Base-by-base conservation (phyloP, 2,797 vertebrate genomes). In the Oophaga sylvatica region DNA sequence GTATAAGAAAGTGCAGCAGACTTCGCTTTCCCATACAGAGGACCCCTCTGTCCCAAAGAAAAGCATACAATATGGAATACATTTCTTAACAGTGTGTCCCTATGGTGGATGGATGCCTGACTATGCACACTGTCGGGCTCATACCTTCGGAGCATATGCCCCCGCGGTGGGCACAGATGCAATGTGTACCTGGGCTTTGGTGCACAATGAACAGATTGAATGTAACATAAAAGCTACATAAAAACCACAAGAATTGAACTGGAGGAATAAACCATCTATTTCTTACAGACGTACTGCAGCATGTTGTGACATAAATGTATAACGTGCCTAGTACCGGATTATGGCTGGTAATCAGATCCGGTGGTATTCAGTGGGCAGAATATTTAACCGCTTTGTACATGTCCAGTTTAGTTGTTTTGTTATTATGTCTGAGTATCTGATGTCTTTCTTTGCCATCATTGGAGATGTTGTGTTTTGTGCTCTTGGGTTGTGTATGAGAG, bases 291-390 rank as follows among this genome's bases (percentile, higher is more conserved):
- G 13, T 81, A 80, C 53, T 82, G 57, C 29, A 87, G 86, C 80
- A 56, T 67, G 80, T 75, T 57, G 19, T 35, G n/a, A 62, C 82
- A 84, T 45, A 76, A 62, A 75, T 29, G 65, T 62, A 75, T 62
- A 62, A 26, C 57, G 13, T 26, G 59, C 83, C 71, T 76, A 20
- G 57, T 73, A 35, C 56, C n/a, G 59, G 83, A 75, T 84, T 77
- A 63, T 26, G 75, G 31, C 57, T 62, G 41, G 59, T 84, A 84
- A 84, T 65, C 31, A 17, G 63, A 77, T 22, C 57, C 83, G 48
- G 68, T 68, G 31, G 80, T 20, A 67, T 79, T 68, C 13, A 29
- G 87, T 67, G 75, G 86, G 81, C 35, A 76, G 75, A 62, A 77
- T 87, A 5, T n/a, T 20, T 80, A 20, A 35, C 63, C 77, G 62